Conservation (phyloP, 2,888 invertebrate species). For the Apamea monoglypha region DNA sequence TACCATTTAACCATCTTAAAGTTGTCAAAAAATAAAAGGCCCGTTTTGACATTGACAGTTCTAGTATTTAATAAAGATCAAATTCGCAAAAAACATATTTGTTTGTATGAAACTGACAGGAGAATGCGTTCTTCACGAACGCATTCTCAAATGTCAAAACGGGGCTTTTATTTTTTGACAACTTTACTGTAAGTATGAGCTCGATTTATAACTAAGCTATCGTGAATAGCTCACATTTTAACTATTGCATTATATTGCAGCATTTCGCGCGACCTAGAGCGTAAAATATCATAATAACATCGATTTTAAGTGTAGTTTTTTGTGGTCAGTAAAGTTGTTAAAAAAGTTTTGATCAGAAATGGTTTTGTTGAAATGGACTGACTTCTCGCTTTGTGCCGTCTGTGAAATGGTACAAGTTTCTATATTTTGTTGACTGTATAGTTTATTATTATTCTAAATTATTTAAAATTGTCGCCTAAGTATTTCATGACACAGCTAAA, state of each 20-base stretch:
- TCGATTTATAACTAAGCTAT: slow-evolving; percentile 8
- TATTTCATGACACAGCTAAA: slow-evolving; percentile 34
- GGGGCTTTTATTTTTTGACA: no score
- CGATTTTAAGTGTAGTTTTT: slow-evolving; percentile 23
- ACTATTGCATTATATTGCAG: slow-evolving; percentile 15
- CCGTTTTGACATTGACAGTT: no score
- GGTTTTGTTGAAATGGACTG: slow-evolving; percentile 25
- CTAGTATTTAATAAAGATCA: no score
- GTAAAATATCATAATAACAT: slow-evolving; percentile 31
- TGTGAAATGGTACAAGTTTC: slow-evolving; percentile 9
- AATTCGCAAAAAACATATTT: no score
- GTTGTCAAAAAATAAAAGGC: no score
- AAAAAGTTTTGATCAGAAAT: slow-evolving; percentile 19
- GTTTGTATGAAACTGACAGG: no score
- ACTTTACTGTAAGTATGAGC: neutral
- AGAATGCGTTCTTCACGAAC: no score
- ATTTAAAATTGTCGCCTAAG: slow-evolving; percentile 17
- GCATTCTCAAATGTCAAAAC: no score
- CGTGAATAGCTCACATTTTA: neutral
- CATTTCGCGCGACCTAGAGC: neutral
- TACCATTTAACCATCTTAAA: neutral
- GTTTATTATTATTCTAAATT: slow-evolving; percentile 42
- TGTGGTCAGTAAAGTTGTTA: slow-evolving; percentile 2
- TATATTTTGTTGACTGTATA: slow-evolving; percentile 31
- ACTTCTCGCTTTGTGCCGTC: slow-evolving; percentile 16